Evolutionary conservation across 2,888 invertebrate species (phyloP).

Genomic region (Elysia crispata): DNA sequence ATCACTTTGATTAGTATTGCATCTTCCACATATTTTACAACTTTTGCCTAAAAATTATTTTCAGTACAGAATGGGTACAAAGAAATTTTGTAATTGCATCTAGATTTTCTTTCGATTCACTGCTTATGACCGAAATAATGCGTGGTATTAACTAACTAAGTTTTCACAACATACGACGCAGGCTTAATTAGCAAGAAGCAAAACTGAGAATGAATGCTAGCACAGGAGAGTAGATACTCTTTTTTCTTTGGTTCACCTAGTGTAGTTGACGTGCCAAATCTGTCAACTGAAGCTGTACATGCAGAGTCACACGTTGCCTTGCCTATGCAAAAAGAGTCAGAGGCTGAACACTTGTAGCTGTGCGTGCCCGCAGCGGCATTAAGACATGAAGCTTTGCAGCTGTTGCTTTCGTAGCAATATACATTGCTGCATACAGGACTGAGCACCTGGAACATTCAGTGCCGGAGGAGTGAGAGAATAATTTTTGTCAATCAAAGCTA

Average conservation of each 20-base stretch:
- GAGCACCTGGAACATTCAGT: slow-evolving; percentile 4
- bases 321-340: neutral
- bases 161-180: no score
- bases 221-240: neutral
- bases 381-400: slow-evolving; percentile 3
- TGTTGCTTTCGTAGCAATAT: slow-evolving; percentile 24
- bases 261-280: neutral
- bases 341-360: neutral
- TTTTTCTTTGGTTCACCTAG: neutral
- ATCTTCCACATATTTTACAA: no score
- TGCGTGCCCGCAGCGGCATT: neutral
- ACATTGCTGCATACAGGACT: neutral
- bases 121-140: no score
- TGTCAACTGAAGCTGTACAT: neutral
- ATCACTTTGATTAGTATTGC: no score
- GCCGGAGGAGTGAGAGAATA: no score
- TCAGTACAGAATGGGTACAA: no score
- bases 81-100: no score
- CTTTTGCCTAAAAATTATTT: no score
- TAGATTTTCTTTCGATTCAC: no score
- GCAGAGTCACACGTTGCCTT: neutral
- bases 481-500: no score
- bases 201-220: neutral
- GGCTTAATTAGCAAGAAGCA: no score
- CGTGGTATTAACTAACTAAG: no score